Conservation (phyloP, 1,140 invertebrate genomes). For the Ptiloglossa arizonensis region DNA sequence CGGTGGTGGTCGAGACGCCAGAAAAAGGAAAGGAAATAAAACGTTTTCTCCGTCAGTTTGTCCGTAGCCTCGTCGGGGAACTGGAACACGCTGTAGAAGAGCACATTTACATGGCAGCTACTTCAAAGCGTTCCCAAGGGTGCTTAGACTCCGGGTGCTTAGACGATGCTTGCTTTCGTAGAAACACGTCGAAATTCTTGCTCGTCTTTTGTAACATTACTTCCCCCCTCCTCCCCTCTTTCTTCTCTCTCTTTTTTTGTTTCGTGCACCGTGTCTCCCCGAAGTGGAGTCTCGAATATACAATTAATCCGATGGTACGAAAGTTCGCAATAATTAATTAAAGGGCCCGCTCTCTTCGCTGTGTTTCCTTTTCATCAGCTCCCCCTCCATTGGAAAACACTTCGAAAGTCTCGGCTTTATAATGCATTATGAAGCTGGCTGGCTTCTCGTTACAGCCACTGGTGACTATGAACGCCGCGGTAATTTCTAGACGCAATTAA, state of each 20-base stretch:
- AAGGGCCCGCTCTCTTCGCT: neutral
- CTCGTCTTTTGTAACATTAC: neutral
- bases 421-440: too few species aligned
- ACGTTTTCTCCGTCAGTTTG: neutral
- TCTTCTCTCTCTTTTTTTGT: neutral
- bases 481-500: too few species aligned
- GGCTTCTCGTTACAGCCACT: too few species aligned
- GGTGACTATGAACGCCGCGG: too few species aligned
- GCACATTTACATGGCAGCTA: slow-evolving; percentile 27
- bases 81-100: slow-evolving; percentile 19
- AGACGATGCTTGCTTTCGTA: neutral
- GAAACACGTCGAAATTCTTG: slow-evolving; percentile 4
- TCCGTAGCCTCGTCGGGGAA: slow-evolving; percentile 2
- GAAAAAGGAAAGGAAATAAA: slow-evolving; percentile 24
- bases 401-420: too few species aligned
- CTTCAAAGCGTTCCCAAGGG: slow-evolving; percentile 27
- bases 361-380: too few species aligned
- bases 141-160: slow-evolving; percentile 26
- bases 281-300: neutral
- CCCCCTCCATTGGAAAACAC: too few species aligned
- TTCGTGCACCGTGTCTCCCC: too few species aligned
- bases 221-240: neutral
- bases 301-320: neutral
- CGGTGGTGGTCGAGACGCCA: neutral
- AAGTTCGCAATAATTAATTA: neutral